Conservation (phyloP, 2,888 invertebrate species). For the Caenorhabditis afra region DNA sequence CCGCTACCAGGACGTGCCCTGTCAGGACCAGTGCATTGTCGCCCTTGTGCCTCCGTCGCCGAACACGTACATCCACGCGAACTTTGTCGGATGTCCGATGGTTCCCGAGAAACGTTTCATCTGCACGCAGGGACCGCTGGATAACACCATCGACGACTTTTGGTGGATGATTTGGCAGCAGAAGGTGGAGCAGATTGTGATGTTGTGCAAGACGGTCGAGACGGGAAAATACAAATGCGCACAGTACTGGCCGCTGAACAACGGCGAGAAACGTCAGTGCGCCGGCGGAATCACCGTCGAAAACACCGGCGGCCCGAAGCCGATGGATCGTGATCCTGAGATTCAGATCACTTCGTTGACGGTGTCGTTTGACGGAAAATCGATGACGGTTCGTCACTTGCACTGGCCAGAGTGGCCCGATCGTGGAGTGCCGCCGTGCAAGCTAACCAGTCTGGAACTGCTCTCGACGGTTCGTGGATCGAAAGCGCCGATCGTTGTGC, state of each 20-base stretch:
- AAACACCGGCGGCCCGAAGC: constrained; percentile 36
- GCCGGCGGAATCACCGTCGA: constrained; percentile 35
- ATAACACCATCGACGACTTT: constrained; percentile 63
- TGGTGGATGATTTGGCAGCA: constrained; percentile 66
- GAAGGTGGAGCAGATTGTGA: constrained; percentile 59
- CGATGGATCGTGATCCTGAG: constrained; percentile 42
- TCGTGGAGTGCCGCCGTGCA: constrained; percentile 65
- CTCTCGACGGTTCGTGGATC: constrained; percentile 64
- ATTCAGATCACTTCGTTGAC: constrained; percentile 45
- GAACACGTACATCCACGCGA: constrained; percentile 73
- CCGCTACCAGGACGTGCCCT: constrained; percentile 71
- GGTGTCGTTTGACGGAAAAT: constrained; percentile 13
- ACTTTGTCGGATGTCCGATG: constrained; percentile 67
- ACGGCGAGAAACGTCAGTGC: constrained; percentile 41
- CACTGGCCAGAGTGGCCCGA: constrained; percentile 74
- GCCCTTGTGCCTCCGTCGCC: constrained; percentile 60
- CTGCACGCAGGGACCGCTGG: constrained; percentile 64
- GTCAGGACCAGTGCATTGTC: constrained; percentile 69
- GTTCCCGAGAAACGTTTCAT: constrained; percentile 60
- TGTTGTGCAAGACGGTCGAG: constrained; percentile 73
- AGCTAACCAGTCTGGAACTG: constrained; percentile 59
- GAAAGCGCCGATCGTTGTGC: constrained; percentile 68
- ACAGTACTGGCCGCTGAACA: constrained; percentile 70
- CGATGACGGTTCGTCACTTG: constrained; percentile 57
- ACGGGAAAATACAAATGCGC: constrained; percentile 86